Base-by-base conservation (phyloP, 2,797 vertebrate species). In the Anomalospiza imberbis region DNA sequence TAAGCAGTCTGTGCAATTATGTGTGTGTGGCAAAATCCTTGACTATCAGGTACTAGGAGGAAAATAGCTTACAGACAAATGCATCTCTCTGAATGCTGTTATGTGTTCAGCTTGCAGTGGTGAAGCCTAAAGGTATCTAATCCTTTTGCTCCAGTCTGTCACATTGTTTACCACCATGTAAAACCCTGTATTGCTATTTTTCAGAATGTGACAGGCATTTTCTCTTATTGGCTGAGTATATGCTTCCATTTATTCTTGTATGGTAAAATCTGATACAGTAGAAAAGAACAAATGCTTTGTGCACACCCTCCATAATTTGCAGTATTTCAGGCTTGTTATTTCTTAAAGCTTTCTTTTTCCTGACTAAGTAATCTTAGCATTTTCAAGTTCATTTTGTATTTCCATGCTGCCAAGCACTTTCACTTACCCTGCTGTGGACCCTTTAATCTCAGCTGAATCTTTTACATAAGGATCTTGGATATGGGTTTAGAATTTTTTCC, bases 371-470 rank as follows among this genome's bases (percentile, higher is more conserved):
- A 76, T 88, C 26, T 38, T 73, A 62, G 14, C 7, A 63, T 79
- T 90, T 93, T 68, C 42, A 50, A 73, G 44, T 89, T 95, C 82
- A 76, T 95, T 95, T 89, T 86, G 20, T 82, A 44, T 92, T 79
- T 44, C 74, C 32, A 4, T 67, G 32, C 60, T 91, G 70, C 62
- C 51, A 84, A 34, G 8, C 9, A 48, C 34, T 70, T 66, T 93
- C 7, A 12, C 26, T 91, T 92, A 42, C 55, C 48, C 48, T 89
- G 32, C 53, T 90, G 40, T 61, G 32, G 71, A 67, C 48, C 63
- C 76, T 96, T 94, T 94, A 80, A 82, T 91, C n/a, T 90, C 70
- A 32, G 28, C 47, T 71, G 84, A 94, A 87, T 85, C 67, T 89
- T 88, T 88, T 89, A 50, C 42, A 12, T 76, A 63, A 73, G 90